Evolutionary conservation across 30 jellyfish, hydroid and myxozoan species (phyloP), one percentile per base, ranked within the genome.

Genomic region (Pelagia noctiluca): DNA sequence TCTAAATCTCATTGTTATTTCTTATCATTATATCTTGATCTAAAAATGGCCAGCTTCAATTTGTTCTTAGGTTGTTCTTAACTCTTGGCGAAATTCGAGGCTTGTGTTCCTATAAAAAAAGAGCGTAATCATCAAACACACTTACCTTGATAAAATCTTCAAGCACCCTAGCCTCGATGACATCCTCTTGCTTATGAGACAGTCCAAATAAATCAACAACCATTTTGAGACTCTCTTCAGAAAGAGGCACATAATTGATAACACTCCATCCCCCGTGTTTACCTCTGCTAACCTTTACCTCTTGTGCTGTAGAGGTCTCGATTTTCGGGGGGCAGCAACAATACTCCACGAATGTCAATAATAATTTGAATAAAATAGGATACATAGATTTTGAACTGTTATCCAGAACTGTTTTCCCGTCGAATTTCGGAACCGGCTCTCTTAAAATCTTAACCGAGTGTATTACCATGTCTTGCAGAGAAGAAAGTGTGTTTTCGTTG

Each of bases 281-380:
- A 19, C 64, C 76, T 64, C 77, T 86, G 26, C 68, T 30, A 19
- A 52, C 68, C 68, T 52, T 52, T 25, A 52, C 26, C 26, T 35
- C 37, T 70, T 38, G 85, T 63, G 83, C 65, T 8, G 80, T 77
- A 36, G 76, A 75, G 34, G 94, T 73, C 35, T 71, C 98, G 23
- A 86, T 64, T 48, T 85, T 92, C 50, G 98, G 98, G 81, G 98
- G 98, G 72, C 97, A 86, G 66, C 98, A 86, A n/a, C 97, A 92
- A 87, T 79, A 92, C 63, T 92, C 96, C n/a, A 85, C 83, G 53
- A 85, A 86, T 31, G 87, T 46, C 78, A 92, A 54, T 61, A 92
- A 36, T 81, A 88, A 32, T 32, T 71, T 72, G 57, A 92, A 92
- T 24, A 92, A 42, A 1, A 81, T 71, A 24, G 98, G 98, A 37